Percentiles rank a stretch among this genome's conserved stretches.
Conservation (phyloP, 2,113 vertebrate genomes). For the Neogale vison region DNA sequence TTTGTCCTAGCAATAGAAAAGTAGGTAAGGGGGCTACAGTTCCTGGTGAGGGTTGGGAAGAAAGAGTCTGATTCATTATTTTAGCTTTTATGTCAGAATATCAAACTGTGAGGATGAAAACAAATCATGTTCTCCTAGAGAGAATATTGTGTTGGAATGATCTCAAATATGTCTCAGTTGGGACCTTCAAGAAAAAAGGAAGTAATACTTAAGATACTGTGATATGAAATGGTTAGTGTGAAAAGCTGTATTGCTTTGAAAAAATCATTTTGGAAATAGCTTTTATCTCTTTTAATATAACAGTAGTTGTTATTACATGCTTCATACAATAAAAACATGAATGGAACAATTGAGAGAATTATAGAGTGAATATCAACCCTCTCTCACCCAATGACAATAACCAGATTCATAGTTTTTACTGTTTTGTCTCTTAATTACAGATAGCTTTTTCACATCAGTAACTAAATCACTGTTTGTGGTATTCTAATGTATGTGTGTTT, state of each 20-base stretch:
- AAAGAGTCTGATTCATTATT: neutral
- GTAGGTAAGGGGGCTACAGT: neutral
- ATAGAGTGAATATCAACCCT: neutral
- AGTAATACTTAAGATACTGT: neutral
- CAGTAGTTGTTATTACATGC: neutral
- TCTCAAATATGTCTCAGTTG: neutral
- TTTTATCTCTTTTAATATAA: slow-evolving; percentile 36
- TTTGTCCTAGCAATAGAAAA: neutral
- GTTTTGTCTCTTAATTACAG: neutral
- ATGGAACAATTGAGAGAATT: neutral
- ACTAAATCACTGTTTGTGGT: neutral
- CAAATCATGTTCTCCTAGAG: neutral
- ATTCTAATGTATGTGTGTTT: neutral
- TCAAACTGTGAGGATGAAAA: neutral
- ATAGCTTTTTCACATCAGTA: neutral
- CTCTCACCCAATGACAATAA: neutral
- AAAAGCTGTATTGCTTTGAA: neutral
- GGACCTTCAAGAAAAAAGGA: neutral
- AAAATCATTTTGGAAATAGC: neutral
- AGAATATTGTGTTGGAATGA: neutral
- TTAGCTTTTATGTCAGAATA: neutral
- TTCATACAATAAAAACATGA: neutral
- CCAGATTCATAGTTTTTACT: neutral
- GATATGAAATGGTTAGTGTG: neutral
- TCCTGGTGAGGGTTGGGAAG: neutral